Evolutionary conservation across 2,888 invertebrate species (phyloP).

Genomic region (Metopia argyrocephala): DNA sequence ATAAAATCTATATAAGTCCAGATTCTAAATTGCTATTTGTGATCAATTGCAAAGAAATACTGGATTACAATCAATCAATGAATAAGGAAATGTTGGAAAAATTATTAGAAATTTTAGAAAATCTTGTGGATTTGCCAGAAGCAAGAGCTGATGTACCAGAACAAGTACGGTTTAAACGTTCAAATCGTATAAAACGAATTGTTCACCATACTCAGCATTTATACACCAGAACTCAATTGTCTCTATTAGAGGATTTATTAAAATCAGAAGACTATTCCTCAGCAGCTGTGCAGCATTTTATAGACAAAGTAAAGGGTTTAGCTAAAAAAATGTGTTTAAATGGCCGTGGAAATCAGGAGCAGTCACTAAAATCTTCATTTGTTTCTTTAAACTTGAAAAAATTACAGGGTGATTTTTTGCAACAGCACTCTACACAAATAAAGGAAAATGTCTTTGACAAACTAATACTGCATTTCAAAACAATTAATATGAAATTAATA

Average conservation of each 20-base stretch:
- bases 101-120: constrained; percentile 56
- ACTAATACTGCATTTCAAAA: constrained; percentile 50
- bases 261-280: constrained; percentile 41
- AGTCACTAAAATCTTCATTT: constrained; percentile 32
- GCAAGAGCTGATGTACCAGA: neutral
- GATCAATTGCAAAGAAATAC: constrained; percentile 43
- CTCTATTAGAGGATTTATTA: constrained; percentile 52
- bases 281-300: constrained; percentile 29
- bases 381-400: constrained; percentile 47
- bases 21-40: constrained; percentile 48
- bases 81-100: constrained; percentile 41
- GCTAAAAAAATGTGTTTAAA: constrained; percentile 47
- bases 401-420: constrained; percentile 40
- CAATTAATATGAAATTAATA: constrained; percentile 26
- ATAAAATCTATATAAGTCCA: constrained; percentile 47
- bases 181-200: constrained; percentile 35
- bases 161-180: constrained; percentile 44
- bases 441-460: constrained; percentile 54
- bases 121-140: constrained; percentile 32
- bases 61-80: constrained; percentile 46
- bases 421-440: constrained; percentile 51
- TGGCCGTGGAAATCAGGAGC: constrained; percentile 22
- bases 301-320: constrained; percentile 49
- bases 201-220: constrained; percentile 46
- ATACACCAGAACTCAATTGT: constrained; percentile 50